Evolutionary conservation across 2,888 invertebrate species (phyloP).

Genomic region (Ditylenchus weischeri): DNA sequence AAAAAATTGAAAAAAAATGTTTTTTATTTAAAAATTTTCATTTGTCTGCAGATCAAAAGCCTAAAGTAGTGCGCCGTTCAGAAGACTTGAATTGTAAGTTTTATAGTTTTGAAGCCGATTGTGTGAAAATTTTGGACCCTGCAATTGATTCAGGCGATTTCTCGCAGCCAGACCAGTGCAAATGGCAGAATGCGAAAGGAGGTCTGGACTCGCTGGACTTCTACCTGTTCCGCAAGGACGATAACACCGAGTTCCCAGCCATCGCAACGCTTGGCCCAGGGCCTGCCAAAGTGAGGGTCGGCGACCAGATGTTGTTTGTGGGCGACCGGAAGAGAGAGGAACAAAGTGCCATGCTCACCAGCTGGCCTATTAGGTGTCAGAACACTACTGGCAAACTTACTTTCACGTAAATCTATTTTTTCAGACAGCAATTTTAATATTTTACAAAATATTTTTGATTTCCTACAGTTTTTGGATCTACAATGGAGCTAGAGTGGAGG

Average conservation of each 20-base stretch:
- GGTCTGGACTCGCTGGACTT: conserved; percentile 47
- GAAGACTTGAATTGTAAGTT: conserved; percentile 47
- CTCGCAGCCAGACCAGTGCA: conserved; percentile 43
- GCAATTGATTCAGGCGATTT: conserved; percentile 35
- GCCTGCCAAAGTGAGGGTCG: conserved; percentile 52
- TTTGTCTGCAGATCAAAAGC: conserved; percentile 28
- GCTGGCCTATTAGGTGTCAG: conserved; percentile 56
- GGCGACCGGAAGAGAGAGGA: conserved; percentile 47
- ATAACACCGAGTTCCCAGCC: conserved; percentile 53
- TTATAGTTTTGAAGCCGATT: too few species aligned
- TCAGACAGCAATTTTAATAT: too few species aligned
- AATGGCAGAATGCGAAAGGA: conserved; percentile 50
- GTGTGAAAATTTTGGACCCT: too few species aligned
- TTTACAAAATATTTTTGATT: conserved; percentile 2
- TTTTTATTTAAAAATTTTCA: too few species aligned
- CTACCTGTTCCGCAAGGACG: conserved; percentile 54
- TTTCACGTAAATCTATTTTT: conserved; percentile 42
- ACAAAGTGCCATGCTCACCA: conserved; percentile 50
- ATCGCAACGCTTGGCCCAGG: conserved; percentile 54
- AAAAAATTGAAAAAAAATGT: too few species aligned
- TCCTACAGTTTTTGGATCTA: conserved; percentile 54
- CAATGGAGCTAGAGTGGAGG: conserved; percentile 55
- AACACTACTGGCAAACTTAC: conserved; percentile 54
- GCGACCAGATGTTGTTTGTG: conserved; percentile 41
- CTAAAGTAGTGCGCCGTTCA: conserved; percentile 45